Base-by-base conservation (phyloP, 2,113 vertebrate genomes). In the Pelusios castaneus region DNA sequence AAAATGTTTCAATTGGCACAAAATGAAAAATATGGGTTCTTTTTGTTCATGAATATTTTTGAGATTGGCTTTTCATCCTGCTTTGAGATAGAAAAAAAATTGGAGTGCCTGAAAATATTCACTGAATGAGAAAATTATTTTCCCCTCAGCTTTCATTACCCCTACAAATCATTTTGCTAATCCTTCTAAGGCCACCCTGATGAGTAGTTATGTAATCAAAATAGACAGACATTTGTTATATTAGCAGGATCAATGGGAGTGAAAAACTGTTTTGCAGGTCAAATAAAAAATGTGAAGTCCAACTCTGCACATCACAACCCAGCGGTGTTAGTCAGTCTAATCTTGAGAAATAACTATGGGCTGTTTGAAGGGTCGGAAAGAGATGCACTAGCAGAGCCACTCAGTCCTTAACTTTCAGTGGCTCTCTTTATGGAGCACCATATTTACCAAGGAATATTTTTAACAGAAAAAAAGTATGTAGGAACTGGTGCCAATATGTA, bases 381-480 rank as follows among this genome's bases (percentile, higher is more conserved):
- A 49, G 0, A 9, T 29, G 89, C 58, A 86, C 60, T 49, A 82
- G 51, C 9, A 43, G 0, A 84, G 58, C 51, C 4, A 22, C 10
- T 10, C n/a, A 87, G 10, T 85, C 5, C 7, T 79, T 79, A 55
- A 29, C 16, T 34, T 55, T 92, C 43, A 90, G 10, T 5, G 89
- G 7, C 27, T 77, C 63, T 5, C 31, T 90, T 94, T 41, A 94
- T 83, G 82, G 79, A 7, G 1, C 1, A 0, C 79, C 90, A n/a
- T 1, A 84, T 79, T 73, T 54, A 67, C 9, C 34, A 29, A 78
- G n/a, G 70, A 77, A 63, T 82, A 54, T 58, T 77, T 60, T 82
- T 91, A 87, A 82, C 79, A 86, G 24, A n/a, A 90, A 84, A 83
- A 67, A 90, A 52, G 22, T 25, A 78, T 21, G 89, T 94, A 75